Evolutionary conservation across 2,888 invertebrate species (phyloP).

Genomic region (Hymenopus coronatus): DNA sequence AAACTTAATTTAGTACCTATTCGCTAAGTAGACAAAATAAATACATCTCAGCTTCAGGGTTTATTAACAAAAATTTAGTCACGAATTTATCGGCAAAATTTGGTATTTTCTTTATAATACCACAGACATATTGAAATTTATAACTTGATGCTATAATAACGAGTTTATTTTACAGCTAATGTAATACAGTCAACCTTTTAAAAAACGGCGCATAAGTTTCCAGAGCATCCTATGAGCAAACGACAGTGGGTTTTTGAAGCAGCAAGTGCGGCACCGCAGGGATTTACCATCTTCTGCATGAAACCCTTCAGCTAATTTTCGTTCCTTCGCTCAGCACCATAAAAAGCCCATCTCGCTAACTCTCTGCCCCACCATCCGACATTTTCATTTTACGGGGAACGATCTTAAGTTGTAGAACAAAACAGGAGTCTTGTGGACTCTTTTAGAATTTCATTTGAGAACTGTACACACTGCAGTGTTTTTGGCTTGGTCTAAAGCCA

Average conservation of each 20-base stretch:
- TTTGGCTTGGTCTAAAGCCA: too few relatives aligned
- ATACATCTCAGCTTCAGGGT: too few relatives aligned
- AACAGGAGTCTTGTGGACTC: not conserved
- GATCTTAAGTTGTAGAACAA: not conserved
- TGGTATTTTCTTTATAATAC: too few relatives aligned
- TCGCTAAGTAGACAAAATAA: too few relatives aligned
- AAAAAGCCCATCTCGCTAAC: not conserved
- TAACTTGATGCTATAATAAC: too few relatives aligned
- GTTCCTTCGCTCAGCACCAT: not conserved
- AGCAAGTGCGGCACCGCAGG: not conserved
- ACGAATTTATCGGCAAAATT: too few relatives aligned
- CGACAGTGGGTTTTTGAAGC: not conserved
- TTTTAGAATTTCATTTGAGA: not conserved
- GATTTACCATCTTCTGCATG: conserved; percentile 17
- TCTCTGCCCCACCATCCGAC: not conserved
- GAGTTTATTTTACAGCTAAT: too few relatives aligned
- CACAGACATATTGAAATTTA: too few relatives aligned
- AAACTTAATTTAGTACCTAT: too few relatives aligned
- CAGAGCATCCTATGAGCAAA: not conserved
- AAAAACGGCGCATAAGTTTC: not conserved
- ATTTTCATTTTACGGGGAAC: not conserved
- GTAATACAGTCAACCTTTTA: too few relatives aligned
- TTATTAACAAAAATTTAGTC: too few relatives aligned
- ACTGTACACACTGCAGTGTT: too few relatives aligned
- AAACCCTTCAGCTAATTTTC: conserved; percentile 22